A percentile compares a stretch with the other conserved stretches of the same genome.
Evolutionary conservation across 2,888 invertebrate genomes (phyloP).

Genomic region (Patella depressa): DNA sequence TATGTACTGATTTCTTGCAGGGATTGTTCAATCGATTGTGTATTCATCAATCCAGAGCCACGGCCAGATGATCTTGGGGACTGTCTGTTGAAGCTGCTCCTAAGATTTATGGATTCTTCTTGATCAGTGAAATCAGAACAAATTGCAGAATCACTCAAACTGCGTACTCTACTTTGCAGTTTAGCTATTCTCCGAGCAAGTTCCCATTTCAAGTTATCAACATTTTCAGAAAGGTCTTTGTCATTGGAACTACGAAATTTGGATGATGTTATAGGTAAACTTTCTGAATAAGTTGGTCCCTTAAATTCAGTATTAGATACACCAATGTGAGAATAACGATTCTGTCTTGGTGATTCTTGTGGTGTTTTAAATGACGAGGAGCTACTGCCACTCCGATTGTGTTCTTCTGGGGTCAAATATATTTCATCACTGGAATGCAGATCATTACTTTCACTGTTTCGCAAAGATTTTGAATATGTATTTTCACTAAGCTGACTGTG

Average conservation of each 20-base stretch:
- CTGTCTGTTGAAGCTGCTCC: conserved; percentile 38
- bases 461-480: not conserved
- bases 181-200: conserved; percentile 49
- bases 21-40: not conserved
- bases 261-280: not conserved
- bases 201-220: conserved; percentile 43
- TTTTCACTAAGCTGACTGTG: not conserved
- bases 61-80: not conserved
- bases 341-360: conserved; percentile 40
- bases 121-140: conserved; percentile 65
- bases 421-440: conserved; percentile 25
- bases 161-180: conserved; percentile 46
- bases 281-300: not conserved
- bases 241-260: conserved; percentile 1
- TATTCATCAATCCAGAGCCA: not conserved
- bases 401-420: conserved; percentile 19
- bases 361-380: conserved; percentile 51
- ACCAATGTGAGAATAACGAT: not conserved
- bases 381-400: conserved; percentile 22
- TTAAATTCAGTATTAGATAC: too few relatives aligned
- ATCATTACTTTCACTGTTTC: not conserved
- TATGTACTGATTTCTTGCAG: not conserved
- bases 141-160: conserved; percentile 64
- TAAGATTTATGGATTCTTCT: conserved; percentile 53
- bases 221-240: not conserved